A percentile compares a stretch with the other conserved stretches of the same genome.
Conservation (phyloP, 2,113 vertebrate genomes). For the Hypanus sabinus region DNA sequence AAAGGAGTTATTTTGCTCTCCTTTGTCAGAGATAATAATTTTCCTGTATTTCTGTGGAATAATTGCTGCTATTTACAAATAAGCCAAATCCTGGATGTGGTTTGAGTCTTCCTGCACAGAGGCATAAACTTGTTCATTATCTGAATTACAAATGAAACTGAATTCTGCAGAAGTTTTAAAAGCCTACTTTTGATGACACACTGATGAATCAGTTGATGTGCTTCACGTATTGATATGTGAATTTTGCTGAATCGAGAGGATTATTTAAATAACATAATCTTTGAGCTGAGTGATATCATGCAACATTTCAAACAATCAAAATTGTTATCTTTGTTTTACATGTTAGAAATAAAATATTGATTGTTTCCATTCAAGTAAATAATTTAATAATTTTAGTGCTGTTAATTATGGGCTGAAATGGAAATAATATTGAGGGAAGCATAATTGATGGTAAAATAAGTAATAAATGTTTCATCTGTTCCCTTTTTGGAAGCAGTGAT, state of each 20-base stretch:
- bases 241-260: not conserved
- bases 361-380: not conserved
- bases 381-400: not conserved
- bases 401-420: not conserved
- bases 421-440: not conserved
- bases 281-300: not conserved
- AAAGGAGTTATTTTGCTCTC: not conserved
- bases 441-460: not conserved
- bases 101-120: not conserved
- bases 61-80: not conserved
- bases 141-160: not conserved
- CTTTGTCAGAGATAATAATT: not conserved
- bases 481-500: not conserved
- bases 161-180: not conserved
- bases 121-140: not conserved
- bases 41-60: not conserved
- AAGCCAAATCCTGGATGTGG: not conserved
- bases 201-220: not conserved
- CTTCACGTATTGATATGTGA: not conserved
- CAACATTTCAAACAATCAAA: not conserved
- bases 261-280: not conserved
- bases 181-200: not conserved
- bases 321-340: not conserved
- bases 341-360: not conserved
- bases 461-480: not conserved